phyloP scores from a whole-genome alignment of 37 sponge, comb jelly and placozoan genomes.

The Spongilla lacustris region DNA sequence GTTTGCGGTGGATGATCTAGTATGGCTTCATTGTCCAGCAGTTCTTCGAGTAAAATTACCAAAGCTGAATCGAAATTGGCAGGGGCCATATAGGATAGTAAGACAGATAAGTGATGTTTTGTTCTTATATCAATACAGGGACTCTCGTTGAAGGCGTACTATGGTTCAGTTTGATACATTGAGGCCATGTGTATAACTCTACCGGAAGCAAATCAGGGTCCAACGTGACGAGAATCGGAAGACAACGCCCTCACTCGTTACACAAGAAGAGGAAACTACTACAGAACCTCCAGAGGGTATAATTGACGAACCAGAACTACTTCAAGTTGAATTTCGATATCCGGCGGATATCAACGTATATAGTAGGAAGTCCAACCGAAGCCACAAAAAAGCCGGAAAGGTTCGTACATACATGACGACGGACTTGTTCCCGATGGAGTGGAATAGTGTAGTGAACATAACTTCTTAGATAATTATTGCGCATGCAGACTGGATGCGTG shows the following conservation, averaged over 20 bases:
- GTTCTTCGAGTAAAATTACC: background rate
- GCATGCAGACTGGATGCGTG: too few species aligned
- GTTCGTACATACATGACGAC: background rate
- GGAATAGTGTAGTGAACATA: background rate
- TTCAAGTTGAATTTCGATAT: background rate
- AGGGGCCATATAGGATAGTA: background rate
- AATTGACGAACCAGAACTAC: background rate
- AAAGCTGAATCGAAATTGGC: background rate
- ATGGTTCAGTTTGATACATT: background rate
- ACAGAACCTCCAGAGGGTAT: background rate
- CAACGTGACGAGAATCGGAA: background rate
- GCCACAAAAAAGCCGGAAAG: background rate
- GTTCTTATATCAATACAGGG: background rate
- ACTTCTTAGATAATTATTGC: background rate
- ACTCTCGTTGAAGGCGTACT: background rate
- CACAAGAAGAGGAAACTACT: background rate
- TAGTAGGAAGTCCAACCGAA: background rate
- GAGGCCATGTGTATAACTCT: background rate
- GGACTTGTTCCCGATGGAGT: background rate
- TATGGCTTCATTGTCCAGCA: background rate
- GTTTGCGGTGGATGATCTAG: background rate
- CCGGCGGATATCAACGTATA: background rate
- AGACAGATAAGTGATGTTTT: background rate
- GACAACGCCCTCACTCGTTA: background rate
- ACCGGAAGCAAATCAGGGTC: background rate